These are phyloP conservation scores for Charina bottae DNA, from an alignment of 2,113 vertebrate genomes.

Conservation along the genomic window DNA sequence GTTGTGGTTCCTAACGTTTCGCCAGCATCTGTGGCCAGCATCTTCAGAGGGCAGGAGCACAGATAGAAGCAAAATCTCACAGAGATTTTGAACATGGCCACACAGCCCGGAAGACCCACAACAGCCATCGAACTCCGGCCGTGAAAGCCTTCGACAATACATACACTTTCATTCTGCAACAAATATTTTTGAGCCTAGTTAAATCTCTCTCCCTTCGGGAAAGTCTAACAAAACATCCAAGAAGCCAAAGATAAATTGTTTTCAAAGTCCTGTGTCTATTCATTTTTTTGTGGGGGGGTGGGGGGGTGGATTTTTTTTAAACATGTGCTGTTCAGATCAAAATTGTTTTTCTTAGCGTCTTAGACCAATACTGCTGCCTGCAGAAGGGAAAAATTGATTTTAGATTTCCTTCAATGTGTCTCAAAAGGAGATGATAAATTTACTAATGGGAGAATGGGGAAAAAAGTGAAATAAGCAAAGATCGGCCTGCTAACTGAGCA, in stretches of 20 bases:
- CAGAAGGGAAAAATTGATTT: not conserved
- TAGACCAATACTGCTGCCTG: not conserved
- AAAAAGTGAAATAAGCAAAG: not conserved
- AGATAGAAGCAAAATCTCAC: no score
- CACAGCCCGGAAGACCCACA: no score
- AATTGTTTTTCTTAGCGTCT: not conserved
- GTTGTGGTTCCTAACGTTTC: no score
- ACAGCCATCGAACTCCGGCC: no score
- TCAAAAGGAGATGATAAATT: not conserved
- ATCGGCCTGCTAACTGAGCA: not conserved
- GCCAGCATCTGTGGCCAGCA: no score
- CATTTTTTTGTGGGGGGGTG: not conserved
- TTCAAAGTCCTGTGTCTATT: not conserved
- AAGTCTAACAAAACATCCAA: not conserved
- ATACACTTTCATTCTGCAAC: not conserved
- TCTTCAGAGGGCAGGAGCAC: no score
- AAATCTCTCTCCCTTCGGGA: not conserved
- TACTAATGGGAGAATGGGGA: not conserved
- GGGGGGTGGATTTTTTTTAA: no score
- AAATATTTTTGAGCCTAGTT: not conserved
- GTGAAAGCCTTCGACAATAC: no score
- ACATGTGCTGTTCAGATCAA: not conserved
- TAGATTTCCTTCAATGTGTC: not conserved
- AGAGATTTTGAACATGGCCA: no score
- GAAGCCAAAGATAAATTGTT: not conserved